Evolutionary conservation across 37 sponge, comb jelly and placozoan genomes (phyloP), one percentile per base, ranked within the genome.

Genomic region (Mnemiopsis leidyi): DNA sequence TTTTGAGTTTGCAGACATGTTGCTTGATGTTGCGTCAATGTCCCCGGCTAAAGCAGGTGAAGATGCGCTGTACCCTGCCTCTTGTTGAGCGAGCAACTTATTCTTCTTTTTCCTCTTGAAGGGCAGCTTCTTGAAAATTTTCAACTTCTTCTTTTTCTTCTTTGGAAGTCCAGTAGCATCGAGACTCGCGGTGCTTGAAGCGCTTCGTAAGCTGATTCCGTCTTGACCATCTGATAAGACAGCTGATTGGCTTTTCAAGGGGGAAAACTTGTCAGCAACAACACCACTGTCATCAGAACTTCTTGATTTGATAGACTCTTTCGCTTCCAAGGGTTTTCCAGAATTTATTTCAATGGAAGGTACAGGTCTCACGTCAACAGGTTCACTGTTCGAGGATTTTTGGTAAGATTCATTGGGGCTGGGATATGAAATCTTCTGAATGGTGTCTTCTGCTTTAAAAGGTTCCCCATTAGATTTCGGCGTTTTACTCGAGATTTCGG

Each of bases 111-210:
- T 69, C 73, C 21, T 69, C 29, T 69, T 69, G n/a, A 48, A 48
- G 5, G 1, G 1, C 24, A 69, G 21, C 73, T 69, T 69, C n/a
- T 69, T 69, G n/a, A 69, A 25, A 3, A 69, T n/a, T 25, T 69
- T 69, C 24, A 69, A 25, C n/a, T 69, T 69, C 73, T 69, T 69
- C 73, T 69, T 69, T n/a, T n/a, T n/a, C 73, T 69, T 69, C n/a
- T 69, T 21, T 48, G 61, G 61, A 18, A 48, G 61, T 48, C 61
- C 61, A 48, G 61, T 13, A 48, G 61, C 61, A 48, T 48, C 61
- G 13, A 48, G 61, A 48, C 61, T 48, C 13, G 13, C 61, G 23
- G n/a, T 69, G 73, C 73, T 69, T 16, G 24, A n/a, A 3, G 29
- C 28, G 73, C 73, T 69, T 21, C 21, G 24, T 23, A 69, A 25